Percentiles rank a stretch among this genome's conserved stretches.
These are phyloP conservation scores for Trichonephila clavata DNA, from an alignment of 1,140 invertebrate genomes.

Conservation along the genomic window DNA sequence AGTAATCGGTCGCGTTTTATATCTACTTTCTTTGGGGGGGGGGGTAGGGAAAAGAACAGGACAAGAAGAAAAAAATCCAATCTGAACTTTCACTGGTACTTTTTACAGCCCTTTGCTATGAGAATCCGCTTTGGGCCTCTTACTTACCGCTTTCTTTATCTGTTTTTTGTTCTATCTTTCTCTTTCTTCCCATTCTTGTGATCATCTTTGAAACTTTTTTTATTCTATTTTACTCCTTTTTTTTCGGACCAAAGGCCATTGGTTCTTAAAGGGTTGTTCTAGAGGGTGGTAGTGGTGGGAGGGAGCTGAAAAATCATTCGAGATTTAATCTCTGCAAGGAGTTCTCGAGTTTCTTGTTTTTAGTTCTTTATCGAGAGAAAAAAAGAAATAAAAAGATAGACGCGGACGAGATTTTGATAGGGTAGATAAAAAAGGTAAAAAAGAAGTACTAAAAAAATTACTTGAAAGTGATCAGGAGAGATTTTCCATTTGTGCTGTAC, in stretches of 20 bases:
- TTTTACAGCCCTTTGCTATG: conserved; percentile 15
- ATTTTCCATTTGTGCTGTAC: background rate
- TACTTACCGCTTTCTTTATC: conserved; percentile 34
- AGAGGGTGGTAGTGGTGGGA: background rate
- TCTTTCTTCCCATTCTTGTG: background rate
- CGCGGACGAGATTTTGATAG: background rate
- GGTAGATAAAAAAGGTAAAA: background rate
- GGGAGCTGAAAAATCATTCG: conserved; percentile 31
- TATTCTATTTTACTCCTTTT: background rate
- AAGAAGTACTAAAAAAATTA: background rate
- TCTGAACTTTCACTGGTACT: conserved; percentile 6
- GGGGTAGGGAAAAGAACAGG: background rate
- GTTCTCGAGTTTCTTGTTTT: background rate
- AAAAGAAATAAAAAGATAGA: background rate
- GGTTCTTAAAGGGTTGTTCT: background rate
- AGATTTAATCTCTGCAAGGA: conserved; percentile 29
- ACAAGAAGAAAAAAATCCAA: background rate
- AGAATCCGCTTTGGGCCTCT: conserved; percentile 37
- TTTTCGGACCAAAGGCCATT: background rate
- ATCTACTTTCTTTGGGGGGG: conserved; percentile 25
- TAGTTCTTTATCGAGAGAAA: background rate
- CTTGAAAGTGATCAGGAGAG: background rate
- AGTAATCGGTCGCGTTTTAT: conserved; percentile 62
- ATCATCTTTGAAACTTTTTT: background rate
- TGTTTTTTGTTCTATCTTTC: conserved; percentile 10